Evolutionary conservation across 2,888 invertebrate species (phyloP).

Genomic region (Tenthredo distinguenda): DNA sequence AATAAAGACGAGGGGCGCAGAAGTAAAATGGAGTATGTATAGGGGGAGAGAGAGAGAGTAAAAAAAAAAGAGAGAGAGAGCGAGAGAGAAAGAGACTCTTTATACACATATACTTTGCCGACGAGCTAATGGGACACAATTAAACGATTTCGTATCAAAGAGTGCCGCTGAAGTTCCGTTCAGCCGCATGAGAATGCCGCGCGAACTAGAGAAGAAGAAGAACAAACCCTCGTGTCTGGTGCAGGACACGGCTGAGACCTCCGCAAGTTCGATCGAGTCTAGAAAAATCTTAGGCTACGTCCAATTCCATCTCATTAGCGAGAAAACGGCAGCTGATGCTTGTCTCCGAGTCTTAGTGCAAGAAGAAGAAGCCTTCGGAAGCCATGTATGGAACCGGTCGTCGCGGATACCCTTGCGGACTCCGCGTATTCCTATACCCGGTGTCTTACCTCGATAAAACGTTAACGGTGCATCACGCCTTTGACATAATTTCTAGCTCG

Average conservation of each 20-base stretch:
- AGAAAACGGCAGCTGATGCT: conserved; percentile 77
- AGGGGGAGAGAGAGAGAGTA: conserved; percentile 31
- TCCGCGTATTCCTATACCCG: conserved; percentile 39
- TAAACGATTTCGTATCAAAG: conserved; percentile 78
- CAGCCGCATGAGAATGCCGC: conserved; percentile 64
- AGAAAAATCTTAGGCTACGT: conserved; percentile 78
- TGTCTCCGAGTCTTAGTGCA: conserved; percentile 76
- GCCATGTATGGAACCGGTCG: conserved; percentile 78
- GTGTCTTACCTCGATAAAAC: conserved; percentile 17
- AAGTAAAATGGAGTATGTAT: conserved; percentile 54
- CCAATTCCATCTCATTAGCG: conserved; percentile 79
- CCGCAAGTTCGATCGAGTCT: conserved; percentile 69
- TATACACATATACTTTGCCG: conserved; percentile 55
- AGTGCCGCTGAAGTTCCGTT: conserved; percentile 74
- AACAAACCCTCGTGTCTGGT: conserved; percentile 54
- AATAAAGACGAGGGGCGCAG: conserved; percentile 59
- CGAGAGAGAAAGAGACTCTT: conserved; percentile 46
- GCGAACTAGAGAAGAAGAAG: conserved; percentile 53
- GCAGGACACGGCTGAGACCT: conserved; percentile 32
- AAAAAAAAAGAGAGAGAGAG: conserved; percentile 32
- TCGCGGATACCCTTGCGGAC: conserved; percentile 53
- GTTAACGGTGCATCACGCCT: neutral
- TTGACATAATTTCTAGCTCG: neutral
- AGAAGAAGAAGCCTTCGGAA: conserved; percentile 74
- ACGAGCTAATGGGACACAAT: conserved; percentile 77